phyloP scores from a whole-genome alignment of 92 coral and sea anemone species.

The Porites lobata region DNA sequence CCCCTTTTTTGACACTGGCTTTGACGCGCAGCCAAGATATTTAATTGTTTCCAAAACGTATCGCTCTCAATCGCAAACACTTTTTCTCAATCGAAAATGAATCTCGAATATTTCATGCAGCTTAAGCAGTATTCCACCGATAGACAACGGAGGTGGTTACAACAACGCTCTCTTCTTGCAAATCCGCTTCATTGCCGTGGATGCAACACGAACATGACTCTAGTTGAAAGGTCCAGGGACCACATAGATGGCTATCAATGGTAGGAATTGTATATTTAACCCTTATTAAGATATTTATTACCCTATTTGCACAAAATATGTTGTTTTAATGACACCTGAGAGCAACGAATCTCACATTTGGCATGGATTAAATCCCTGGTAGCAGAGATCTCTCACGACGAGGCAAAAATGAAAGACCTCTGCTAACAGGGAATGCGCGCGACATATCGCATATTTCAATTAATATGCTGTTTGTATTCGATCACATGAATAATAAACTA shows the following conservation, averaged over 20 bases:
- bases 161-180: conserved; percentile 8
- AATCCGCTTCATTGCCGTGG: conserved; percentile 19
- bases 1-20: too few species aligned
- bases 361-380: too few species aligned
- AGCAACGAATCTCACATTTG: too few species aligned
- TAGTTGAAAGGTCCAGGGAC: conserved; percentile 29
- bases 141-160: conserved; percentile 20
- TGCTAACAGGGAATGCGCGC: too few species aligned
- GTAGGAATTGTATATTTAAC: not conserved
- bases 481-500: too few species aligned
- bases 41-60: too few species aligned
- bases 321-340: not conserved
- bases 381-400: too few species aligned
- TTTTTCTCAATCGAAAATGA: not conserved
- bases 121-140: conserved; percentile 28
- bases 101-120: conserved; percentile 22
- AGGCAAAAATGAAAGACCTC: too few species aligned
- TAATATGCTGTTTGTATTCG: too few species aligned
- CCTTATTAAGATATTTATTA: not conserved
- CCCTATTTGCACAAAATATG: not conserved
- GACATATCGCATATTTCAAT: too few species aligned
- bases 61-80: not conserved
- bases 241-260: conserved; percentile 27
- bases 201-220: conserved; percentile 15
- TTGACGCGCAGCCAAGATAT: too few species aligned